phyloP scores from a whole-genome alignment of 2,113 vertebrate genomes.

The Turnix velox region DNA sequence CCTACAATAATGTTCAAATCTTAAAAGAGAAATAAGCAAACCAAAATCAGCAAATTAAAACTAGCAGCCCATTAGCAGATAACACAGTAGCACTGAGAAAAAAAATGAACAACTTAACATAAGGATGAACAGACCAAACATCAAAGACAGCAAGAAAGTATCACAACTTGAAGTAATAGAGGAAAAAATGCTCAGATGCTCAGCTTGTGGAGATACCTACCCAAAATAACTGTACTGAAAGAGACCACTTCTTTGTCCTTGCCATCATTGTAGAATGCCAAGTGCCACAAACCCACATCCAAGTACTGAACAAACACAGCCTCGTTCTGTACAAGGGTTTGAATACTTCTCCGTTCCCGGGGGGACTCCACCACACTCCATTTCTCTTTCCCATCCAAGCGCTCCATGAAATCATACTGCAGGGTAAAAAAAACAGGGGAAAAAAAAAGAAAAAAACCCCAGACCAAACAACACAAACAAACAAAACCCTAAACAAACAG shows the following conservation, averaged over 20 bases:
- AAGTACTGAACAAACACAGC: constrained; percentile 96
- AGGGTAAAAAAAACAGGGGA: background rate
- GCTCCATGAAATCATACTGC: constrained; percentile 98
- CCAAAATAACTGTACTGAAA: constrained; percentile 90
- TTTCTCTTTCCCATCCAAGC: constrained; percentile 96
- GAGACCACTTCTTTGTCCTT: constrained; percentile 94
- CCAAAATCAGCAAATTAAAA: background rate
- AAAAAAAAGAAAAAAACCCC: background rate
- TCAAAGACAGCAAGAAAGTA: background rate
- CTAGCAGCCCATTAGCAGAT: background rate
- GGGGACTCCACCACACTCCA: constrained; percentile 97
- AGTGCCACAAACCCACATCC: constrained; percentile 93
- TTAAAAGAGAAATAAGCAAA: background rate
- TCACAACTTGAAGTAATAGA: background rate
- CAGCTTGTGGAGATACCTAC: constrained; percentile 68
- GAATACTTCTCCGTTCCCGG: constrained; percentile 89
- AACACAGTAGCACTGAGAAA: background rate
- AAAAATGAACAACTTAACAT: background rate
- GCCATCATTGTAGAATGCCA: constrained; percentile 98
- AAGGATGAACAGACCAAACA: background rate
- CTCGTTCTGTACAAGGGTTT: constrained; percentile 97
- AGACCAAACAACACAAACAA: background rate
- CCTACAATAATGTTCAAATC: background rate
- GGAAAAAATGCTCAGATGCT: background rate
- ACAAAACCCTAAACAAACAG: background rate